Base-by-base conservation (phyloP, 2,113 vertebrate genomes). In the Ictidomys tridecemlineatus region DNA sequence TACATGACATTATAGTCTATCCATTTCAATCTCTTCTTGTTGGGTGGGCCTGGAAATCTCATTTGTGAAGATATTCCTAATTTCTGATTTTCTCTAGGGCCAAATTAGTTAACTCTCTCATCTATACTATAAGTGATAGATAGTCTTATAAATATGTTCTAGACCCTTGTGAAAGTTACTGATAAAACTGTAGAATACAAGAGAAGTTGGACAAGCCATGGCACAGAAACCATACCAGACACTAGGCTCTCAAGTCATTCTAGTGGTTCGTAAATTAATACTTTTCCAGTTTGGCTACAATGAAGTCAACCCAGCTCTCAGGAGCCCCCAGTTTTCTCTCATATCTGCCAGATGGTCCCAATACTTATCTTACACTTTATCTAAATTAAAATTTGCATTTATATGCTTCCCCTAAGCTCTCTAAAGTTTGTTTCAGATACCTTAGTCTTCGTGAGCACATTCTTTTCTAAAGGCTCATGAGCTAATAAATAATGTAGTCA, bases 341-440 rank as follows among this genome's bases (percentile, higher is more conserved):
- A 8, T 45, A 58, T 45, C 42, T 91, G 61, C n/a, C 28, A 79
- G 67, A 69, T 63, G 18, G 51, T 88, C 76, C 20, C 26, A 20
- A 76, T 26, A 39, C 28, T 94, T 70, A 65, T 61, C 63, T 88
- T 63, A 77, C 37, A 37, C 80, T 91, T 91, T 85, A 76, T 14
- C n/a, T 78, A 88, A 94, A 87, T 77, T 82, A 96, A 89, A n/a
- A 89, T 67, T 83, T 80, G n/a, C 56, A 70, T 89, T 91, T 80
- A 37, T 34, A 95, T 94, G 63, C 12, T 58, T 92, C 79, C 51
- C 83, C 13, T 63, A 92, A 80, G 26, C 45, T 95, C 42, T 84
- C 30, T 80, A 89, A 56, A 30, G 6, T 53, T 10, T 91, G 37
- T 87, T 56, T 87, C 30, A 13, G 69, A 72, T 45, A 90, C 32